phyloP scores from a whole-genome alignment of 2,113 vertebrate genomes.

The Gymnarchus niloticus region DNA sequence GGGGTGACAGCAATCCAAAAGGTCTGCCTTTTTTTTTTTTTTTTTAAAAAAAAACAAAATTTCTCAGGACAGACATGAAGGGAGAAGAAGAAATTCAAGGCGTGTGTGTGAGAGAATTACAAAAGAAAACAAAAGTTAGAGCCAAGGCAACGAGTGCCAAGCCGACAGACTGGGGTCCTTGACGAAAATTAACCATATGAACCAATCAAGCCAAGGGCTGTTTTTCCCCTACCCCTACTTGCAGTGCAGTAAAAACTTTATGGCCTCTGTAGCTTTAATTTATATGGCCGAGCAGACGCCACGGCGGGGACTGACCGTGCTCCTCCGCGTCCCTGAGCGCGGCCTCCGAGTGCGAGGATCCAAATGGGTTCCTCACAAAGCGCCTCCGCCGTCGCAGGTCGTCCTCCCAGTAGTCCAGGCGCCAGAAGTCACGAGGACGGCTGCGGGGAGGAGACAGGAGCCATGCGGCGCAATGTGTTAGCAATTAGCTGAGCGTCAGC shows the following conservation, averaged over 20 bases:
- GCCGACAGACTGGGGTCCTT: not conserved
- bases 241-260: slow-evolving; percentile 59
- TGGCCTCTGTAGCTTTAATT: slow-evolving; percentile 50
- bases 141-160: not conserved
- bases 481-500: slow-evolving; percentile 89
- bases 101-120: not conserved
- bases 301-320: slow-evolving; percentile 77
- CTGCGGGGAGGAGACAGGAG: slow-evolving; percentile 85
- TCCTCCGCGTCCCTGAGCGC: slow-evolving; percentile 85
- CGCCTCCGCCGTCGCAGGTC: slow-evolving; percentile 97
- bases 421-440: slow-evolving; percentile 98
- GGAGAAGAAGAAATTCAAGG: slow-evolving; percentile 27
- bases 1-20: not conserved
- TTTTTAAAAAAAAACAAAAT: no score
- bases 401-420: slow-evolving; percentile 99
- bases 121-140: not conserved
- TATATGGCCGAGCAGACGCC: slow-evolving; percentile 49
- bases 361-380: slow-evolving; percentile 92
- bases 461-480: slow-evolving; percentile 94
- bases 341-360: slow-evolving; percentile 95
- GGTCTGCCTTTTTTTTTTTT: slow-evolving; percentile 39
- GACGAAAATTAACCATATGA: slow-evolving; percentile 44
- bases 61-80: slow-evolving; percentile 49
- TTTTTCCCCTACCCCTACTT: slow-evolving; percentile 34
- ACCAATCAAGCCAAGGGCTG: slow-evolving; percentile 37